Evolutionary conservation across 2,888 invertebrate genomes (phyloP).

Genomic region (Drosophila pseudotakahashii): DNA sequence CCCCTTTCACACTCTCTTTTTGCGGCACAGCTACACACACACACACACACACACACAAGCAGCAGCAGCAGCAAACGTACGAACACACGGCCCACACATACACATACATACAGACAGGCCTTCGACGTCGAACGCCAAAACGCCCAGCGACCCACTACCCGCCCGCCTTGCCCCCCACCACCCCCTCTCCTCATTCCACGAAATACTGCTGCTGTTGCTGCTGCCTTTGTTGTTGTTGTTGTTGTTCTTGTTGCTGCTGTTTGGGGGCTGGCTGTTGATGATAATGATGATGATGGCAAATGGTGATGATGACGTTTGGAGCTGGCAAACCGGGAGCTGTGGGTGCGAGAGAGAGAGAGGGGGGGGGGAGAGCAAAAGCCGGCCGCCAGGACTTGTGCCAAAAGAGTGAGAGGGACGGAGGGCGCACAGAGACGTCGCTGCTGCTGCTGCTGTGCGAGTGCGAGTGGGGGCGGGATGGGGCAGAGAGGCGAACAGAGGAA

Average conservation of each 20-base stretch:
- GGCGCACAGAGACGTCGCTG: conserved; percentile 33
- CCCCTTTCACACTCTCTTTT: conserved; percentile 20
- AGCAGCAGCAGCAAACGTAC: conserved; percentile 6
- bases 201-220: conserved; percentile 46
- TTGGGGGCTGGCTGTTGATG: conserved; percentile 62
- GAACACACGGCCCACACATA: conserved; percentile 7
- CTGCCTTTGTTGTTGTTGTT: conserved; percentile 40
- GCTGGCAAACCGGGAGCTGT: conserved; percentile 41
- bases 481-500: conserved; percentile 47
- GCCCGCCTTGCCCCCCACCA: conserved; percentile 1
- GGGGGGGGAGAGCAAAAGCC: conserved; percentile 16
- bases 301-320: conserved; percentile 37
- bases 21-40: conserved; percentile 20
- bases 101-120: conserved; percentile 25
- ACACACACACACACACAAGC: conserved; percentile 10
- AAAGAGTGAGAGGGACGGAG: conserved; percentile 53
- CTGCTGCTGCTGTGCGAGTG: conserved; percentile 40
- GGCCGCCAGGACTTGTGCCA: conserved; percentile 67
- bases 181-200: conserved; percentile 24
- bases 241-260: conserved; percentile 45
- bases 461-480: conserved; percentile 50
- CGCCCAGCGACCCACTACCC: conserved; percentile 34
- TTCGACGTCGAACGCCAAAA: conserved; percentile 41
- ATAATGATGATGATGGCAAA: conserved; percentile 23
- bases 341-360: conserved; percentile 17